A percentile compares a stretch with the other conserved stretches of the same genome.
Evolutionary conservation across 2,797 vertebrate genomes (phyloP).

Genomic region (Myotis daubentonii): DNA sequence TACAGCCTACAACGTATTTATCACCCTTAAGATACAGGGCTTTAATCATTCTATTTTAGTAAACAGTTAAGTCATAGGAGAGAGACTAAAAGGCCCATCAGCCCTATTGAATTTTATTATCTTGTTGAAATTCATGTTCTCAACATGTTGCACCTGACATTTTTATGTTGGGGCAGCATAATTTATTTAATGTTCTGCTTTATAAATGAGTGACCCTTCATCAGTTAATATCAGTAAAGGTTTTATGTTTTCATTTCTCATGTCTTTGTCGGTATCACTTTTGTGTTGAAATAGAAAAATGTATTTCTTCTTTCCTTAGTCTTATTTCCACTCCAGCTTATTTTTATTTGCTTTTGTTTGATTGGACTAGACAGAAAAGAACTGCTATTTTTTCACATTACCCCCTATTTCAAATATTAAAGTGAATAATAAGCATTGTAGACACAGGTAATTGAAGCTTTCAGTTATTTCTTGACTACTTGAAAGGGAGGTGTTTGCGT

Average conservation of each 20-base stretch:
- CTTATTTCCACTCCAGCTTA: slow-evolving; percentile 27
- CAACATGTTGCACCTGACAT: not conserved
- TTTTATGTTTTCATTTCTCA: not conserved
- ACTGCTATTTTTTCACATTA: not conserved
- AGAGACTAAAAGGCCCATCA: not conserved
- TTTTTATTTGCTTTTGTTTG: slow-evolving; percentile 22
- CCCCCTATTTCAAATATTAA: not conserved
- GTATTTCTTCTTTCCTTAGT: not conserved
- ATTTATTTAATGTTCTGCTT: slow-evolving; percentile 31
- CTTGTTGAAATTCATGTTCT: not conserved
- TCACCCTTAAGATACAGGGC: not conserved
- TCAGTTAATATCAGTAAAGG: not conserved
- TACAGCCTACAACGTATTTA: not conserved
- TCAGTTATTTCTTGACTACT: not conserved
- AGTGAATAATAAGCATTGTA: slow-evolving; percentile 29
- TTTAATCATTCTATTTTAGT: slow-evolving; percentile 40
- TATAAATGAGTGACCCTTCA: not conserved
- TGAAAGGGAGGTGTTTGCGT: not conserved
- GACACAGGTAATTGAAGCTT: not conserved
- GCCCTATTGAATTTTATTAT: slow-evolving; percentile 45
- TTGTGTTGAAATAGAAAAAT: not conserved
- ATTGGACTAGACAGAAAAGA: not conserved
- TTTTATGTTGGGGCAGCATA: not conserved
- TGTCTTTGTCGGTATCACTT: not conserved
- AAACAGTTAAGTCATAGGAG: slow-evolving; percentile 37